Evolutionary conservation across 1,140 invertebrate genomes (phyloP).

Genomic region (Zaprionus capensis): DNA sequence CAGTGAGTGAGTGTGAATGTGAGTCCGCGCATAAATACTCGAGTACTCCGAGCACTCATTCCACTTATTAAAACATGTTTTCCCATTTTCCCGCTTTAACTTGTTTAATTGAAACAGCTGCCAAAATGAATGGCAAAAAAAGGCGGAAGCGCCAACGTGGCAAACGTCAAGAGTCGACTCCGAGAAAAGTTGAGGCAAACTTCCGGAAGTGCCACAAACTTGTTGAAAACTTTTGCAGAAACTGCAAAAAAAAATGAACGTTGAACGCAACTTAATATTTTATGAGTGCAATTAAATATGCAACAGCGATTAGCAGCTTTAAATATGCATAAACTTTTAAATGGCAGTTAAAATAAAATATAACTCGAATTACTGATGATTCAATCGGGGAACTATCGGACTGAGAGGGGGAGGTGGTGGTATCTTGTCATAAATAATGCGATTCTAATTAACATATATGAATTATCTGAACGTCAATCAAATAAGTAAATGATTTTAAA

Average conservation of each 20-base stretch:
- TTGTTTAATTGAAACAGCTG: constrained; percentile 40
- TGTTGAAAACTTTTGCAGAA: constrained; percentile 42
- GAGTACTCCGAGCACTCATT: constrained; percentile 2
- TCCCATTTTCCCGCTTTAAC: constrained; percentile 10
- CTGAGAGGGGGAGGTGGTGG: neutral
- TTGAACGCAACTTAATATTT: constrained; percentile 17
- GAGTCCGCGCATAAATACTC: constrained; percentile 16
- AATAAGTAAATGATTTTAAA: constrained; percentile 20
- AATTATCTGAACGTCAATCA: constrained; percentile 2
- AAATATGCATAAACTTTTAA: constrained; percentile 43
- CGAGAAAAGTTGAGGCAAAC: constrained; percentile 1
- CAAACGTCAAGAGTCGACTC: constrained; percentile 23
- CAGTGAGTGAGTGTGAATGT: constrained; percentile 10
- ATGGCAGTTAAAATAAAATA: constrained; percentile 15
- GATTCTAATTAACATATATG: constrained; percentile 4
- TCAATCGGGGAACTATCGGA: constrained; percentile 1
- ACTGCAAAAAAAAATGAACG: neutral
- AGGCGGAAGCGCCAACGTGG: constrained; percentile 8
- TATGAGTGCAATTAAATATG: constrained; percentile 46
- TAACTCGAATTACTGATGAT: constrained; percentile 1
- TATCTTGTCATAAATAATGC: neutral
- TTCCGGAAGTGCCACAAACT: constrained; percentile 38
- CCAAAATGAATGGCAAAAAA: neutral
- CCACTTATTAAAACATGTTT: constrained; percentile 11
- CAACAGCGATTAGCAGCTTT: constrained; percentile 39